phyloP scores from a whole-genome alignment of 2,888 invertebrate genomes.

The Tigriopus californicus region DNA sequence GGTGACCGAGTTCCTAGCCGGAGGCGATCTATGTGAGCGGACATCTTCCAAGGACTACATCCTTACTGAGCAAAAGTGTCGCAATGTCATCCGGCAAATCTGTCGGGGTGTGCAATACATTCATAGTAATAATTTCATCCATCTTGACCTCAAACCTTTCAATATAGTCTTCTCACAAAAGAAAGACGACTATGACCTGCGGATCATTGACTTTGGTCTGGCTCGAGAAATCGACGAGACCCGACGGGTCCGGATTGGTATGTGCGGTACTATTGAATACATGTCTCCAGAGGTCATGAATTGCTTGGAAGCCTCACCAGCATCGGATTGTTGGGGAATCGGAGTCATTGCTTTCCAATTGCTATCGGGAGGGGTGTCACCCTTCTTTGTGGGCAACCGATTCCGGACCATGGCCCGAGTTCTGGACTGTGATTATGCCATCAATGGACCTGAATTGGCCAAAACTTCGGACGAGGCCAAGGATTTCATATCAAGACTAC shows the following conservation, averaged over 20 bases:
- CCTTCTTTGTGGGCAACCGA: slow-evolving; percentile 6
- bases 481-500: background rate
- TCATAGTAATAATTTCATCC: slow-evolving; percentile 1
- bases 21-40: slow-evolving; percentile 8
- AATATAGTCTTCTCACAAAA: slow-evolving; percentile 5
- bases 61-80: background rate
- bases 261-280: slow-evolving; percentile 14
- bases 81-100: background rate
- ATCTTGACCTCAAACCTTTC: slow-evolving; percentile 13
- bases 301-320: background rate
- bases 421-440: slow-evolving; percentile 5
- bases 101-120: slow-evolving; percentile 9
- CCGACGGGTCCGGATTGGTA: background rate
- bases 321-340: slow-evolving; percentile 8
- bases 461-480: slow-evolving; percentile 2
- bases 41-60: background rate
- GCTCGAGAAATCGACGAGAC: background rate
- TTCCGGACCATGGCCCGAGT: slow-evolving; percentile 11
- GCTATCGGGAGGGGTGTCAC: slow-evolving; percentile 9
- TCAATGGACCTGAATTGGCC: background rate
- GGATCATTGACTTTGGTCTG: slow-evolving; percentile 13
- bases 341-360: slow-evolving; percentile 8
- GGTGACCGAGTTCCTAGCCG: slow-evolving; percentile 10
- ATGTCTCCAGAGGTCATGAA: slow-evolving; percentile 14
- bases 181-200: slow-evolving; percentile 9